A percentile compares a stretch with the other conserved stretches of the same genome.
These are phyloP conservation scores for Eristalinus sepulchralis DNA, from an alignment of 2,888 invertebrate genomes.

Conservation along the genomic window DNA sequence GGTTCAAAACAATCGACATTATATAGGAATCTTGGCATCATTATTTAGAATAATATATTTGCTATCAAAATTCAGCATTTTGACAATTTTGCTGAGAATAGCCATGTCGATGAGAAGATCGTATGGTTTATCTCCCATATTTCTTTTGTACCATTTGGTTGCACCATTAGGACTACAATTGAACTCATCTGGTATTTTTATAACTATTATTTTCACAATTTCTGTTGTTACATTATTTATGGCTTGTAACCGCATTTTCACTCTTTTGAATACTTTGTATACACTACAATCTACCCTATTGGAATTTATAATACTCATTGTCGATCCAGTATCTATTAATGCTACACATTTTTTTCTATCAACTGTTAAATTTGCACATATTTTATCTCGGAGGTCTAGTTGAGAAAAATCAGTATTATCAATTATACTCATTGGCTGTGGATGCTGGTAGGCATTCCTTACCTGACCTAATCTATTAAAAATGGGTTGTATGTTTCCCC, in stretches of 20 bases:
- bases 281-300: too few relatives aligned
- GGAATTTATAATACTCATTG: too few relatives aligned
- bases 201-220: slow-evolving; percentile 12
- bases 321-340: slow-evolving; percentile 5
- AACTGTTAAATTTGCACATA: slow-evolving; percentile 10
- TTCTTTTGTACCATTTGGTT: slow-evolving; percentile 14
- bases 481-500: background rate
- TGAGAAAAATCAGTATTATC: background rate
- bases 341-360: background rate
- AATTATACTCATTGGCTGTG: background rate
- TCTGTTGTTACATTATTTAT: background rate
- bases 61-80: background rate
- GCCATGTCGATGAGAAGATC: slow-evolving; percentile 52
- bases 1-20: slow-evolving; percentile 16
- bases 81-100: background rate
- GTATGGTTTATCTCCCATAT: slow-evolving; percentile 41
- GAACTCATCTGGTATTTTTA: slow-evolving; percentile 9
- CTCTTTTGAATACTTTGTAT: slow-evolving; percentile 5
- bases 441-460: background rate
- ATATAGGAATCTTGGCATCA: background rate
- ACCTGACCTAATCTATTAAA: slow-evolving; percentile 4
- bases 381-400: slow-evolving; percentile 14
- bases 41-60: background rate
- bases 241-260: background rate
- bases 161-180: background rate